phyloP scores from a whole-genome alignment of 2,113 vertebrate genomes.

The Hypanus sabinus region DNA sequence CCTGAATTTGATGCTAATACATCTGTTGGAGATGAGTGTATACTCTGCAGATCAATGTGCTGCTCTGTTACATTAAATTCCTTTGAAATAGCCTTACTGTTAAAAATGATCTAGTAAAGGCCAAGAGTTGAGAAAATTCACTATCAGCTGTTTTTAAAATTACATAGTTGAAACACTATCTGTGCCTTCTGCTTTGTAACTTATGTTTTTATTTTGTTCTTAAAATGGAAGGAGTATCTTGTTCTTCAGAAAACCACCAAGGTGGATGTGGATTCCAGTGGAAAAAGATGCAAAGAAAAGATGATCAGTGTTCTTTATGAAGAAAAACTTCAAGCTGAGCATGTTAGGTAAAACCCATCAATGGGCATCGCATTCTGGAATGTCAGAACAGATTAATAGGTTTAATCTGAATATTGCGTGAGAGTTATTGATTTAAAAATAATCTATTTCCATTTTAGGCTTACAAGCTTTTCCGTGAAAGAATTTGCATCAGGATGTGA shows the following conservation, averaged over 20 bases:
- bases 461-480: conserved; percentile 30
- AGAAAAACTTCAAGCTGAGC: conserved; percentile 54
- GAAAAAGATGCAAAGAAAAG: conserved; percentile 87
- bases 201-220: conserved; percentile 2
- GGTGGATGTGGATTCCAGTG: conserved; percentile 82
- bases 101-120: not conserved
- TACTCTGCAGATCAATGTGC: not conserved
- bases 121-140: not conserved
- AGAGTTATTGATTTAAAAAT: not conserved
- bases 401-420: conserved; percentile 6
- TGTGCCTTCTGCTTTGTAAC: not conserved
- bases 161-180: not conserved
- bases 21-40: not conserved
- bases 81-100: not conserved
- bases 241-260: conserved; percentile 76
- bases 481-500: not conserved
- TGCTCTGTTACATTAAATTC: not conserved
- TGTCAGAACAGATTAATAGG: conserved; percentile 5
- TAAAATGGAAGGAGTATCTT: conserved; percentile 64
- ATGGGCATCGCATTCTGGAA: not conserved
- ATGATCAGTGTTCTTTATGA: conserved; percentile 82
- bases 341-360: conserved; percentile 58
- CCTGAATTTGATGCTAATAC: not conserved
- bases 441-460: conserved; percentile 24
- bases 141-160: not conserved